These are phyloP conservation scores for Thripadectes ignobilis DNA, from an alignment of 2,797 vertebrate genomes.

Conservation along the genomic window DNA sequence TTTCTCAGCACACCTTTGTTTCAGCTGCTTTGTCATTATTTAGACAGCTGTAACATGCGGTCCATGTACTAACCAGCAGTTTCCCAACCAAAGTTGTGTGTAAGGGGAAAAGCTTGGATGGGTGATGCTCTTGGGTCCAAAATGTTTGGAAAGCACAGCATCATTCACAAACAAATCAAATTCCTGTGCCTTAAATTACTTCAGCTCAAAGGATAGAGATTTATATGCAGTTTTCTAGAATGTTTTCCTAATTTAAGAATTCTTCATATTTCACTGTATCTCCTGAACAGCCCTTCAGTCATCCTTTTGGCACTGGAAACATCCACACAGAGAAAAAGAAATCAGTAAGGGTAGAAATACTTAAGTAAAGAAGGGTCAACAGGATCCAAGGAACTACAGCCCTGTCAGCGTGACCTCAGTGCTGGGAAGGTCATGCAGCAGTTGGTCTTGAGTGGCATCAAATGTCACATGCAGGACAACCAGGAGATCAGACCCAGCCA, in stretches of 20 bases:
- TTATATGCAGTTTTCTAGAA: not conserved
- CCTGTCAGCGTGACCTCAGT: not conserved
- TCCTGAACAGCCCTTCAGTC: not conserved
- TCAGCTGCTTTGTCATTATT: not conserved
- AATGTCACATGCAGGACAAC: rapidly evolving
- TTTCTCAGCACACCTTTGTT: not conserved
- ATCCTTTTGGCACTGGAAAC: not conserved
- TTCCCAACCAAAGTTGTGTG: not conserved
- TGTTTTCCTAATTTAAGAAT: not conserved
- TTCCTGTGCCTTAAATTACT: not conserved
- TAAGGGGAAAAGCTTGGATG: not conserved
- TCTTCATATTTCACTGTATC: not conserved
- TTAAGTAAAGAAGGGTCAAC: not conserved
- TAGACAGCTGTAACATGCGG: not conserved
- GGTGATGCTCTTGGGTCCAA: not conserved
- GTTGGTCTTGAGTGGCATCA: not conserved
- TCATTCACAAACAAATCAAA: not conserved
- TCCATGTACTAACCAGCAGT: not conserved
- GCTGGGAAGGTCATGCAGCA: not conserved
- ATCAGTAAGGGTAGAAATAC: not conserved
- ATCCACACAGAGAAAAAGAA: not conserved
- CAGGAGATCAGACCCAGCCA: not conserved
- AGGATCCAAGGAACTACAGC: not conserved
- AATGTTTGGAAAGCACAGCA: not conserved
- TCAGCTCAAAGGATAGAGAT: not conserved